phyloP scores from a whole-genome alignment of 2,113 vertebrate species.

The Crotalus horridus region DNA sequence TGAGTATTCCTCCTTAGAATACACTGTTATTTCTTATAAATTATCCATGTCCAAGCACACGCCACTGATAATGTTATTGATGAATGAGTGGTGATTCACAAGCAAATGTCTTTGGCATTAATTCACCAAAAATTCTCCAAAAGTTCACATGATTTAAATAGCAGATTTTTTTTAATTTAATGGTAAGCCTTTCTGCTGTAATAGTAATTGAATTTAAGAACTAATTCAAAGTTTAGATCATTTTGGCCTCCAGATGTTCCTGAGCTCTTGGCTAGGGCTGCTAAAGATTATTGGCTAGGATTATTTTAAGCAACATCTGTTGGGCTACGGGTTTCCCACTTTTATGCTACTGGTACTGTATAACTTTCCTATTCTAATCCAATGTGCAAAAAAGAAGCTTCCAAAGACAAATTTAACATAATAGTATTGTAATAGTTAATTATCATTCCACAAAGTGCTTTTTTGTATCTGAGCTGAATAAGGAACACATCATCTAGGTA shows the following conservation, averaged over 20 bases:
- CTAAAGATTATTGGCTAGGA: not conserved
- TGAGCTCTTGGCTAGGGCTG: not conserved
- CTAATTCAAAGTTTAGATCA: not conserved
- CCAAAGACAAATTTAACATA: conserved; percentile 4
- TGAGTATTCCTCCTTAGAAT: not conserved
- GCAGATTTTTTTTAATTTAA: conserved; percentile 1
- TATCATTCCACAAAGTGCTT: not conserved
- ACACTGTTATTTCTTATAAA: not conserved
- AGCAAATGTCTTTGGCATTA: conserved; percentile 16
- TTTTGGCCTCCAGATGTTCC: not conserved
- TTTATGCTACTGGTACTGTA: not conserved
- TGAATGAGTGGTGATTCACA: conserved; percentile 7
- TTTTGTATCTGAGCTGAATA: conserved; percentile 1
- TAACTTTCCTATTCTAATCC: conserved; percentile 20
- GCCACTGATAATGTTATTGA: not conserved
- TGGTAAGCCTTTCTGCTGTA: not conserved
- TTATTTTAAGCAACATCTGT: not conserved
- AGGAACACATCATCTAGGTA: not conserved
- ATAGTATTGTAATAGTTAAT: not conserved
- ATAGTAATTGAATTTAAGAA: not conserved
- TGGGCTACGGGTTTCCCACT: not conserved
- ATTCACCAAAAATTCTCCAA: conserved; percentile 14
- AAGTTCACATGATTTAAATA: conserved; percentile 16
- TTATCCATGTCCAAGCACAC: not conserved
- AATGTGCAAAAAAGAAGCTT: not conserved